phyloP scores from a whole-genome alignment of 2,888 invertebrate species.

The Pollenia amentaria region DNA sequence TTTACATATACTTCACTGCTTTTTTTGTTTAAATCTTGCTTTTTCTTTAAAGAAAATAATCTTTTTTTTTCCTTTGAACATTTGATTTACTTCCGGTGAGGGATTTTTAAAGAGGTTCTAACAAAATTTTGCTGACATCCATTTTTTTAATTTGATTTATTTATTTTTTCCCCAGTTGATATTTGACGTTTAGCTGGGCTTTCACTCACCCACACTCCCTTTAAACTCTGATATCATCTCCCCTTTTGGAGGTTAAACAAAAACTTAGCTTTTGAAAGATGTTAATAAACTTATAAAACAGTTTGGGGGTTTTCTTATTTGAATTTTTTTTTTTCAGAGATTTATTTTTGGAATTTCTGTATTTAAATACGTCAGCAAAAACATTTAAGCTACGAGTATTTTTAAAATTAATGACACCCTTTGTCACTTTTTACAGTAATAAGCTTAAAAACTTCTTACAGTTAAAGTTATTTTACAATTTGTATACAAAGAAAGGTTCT shows the following conservation, averaged over 20 bases:
- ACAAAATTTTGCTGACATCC: background rate
- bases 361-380: no score
- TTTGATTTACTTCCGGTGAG: background rate
- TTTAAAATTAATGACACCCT: no score
- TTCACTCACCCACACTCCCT: no score
- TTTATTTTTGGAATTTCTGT: background rate
- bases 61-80: background rate
- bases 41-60: background rate
- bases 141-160: slow-evolving; percentile 2
- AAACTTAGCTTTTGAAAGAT: background rate
- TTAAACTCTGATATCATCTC: background rate
- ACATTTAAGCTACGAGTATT: no score
- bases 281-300: slow-evolving; percentile 26
- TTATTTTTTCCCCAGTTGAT: background rate
- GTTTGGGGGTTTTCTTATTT: background rate
- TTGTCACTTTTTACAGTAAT: no score
- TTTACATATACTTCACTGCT: background rate
- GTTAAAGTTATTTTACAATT: no score
- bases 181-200: background rate
- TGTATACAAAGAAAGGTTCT: no score
- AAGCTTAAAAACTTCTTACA: no score
- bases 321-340: background rate
- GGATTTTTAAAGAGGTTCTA: background rate
- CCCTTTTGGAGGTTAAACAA: background rate
- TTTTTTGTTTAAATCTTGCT: background rate